Evolutionary conservation across 2,113 vertebrate species (phyloP).

Genomic region (Procapra przewalskii): DNA sequence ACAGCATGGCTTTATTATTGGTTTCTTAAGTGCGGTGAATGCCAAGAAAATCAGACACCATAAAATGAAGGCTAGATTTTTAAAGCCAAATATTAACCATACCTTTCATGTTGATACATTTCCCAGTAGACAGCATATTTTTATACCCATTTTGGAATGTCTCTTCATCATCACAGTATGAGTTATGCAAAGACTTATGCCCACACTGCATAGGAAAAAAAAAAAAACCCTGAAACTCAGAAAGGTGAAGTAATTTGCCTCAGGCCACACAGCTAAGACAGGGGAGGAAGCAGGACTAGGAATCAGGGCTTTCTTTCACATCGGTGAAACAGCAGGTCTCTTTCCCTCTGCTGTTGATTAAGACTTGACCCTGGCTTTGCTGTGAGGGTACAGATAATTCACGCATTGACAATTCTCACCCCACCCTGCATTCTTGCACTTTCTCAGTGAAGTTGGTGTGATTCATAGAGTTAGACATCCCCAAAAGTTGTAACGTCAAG

Average conservation of each 20-base stretch:
- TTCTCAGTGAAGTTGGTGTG: not conserved
- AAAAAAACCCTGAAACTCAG: not conserved
- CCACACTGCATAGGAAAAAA: not conserved
- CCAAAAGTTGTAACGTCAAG: not conserved
- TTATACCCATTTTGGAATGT: not conserved
- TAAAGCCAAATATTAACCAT: conserved; percentile 32
- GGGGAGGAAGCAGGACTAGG: not conserved
- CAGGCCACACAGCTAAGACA: not conserved
- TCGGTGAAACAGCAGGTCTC: not conserved
- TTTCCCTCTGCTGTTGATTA: not conserved
- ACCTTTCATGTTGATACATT: not conserved
- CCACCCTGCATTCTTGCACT: not conserved
- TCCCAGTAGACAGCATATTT: not conserved
- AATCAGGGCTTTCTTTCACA: not conserved
- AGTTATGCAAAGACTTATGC: not conserved
- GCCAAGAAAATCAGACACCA: conserved; percentile 46
- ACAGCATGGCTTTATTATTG: not conserved
- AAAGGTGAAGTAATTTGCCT: not conserved
- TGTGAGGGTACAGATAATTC: not conserved
- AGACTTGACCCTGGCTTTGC: not conserved
- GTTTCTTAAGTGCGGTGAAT: not conserved
- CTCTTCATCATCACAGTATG: rapidly evolving
- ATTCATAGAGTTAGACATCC: too few species aligned
- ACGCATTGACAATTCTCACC: not conserved
- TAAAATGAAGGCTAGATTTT: conserved; percentile 24